Conservation (phyloP, 2,888 invertebrate genomes). For the Candidula unifasciata region DNA sequence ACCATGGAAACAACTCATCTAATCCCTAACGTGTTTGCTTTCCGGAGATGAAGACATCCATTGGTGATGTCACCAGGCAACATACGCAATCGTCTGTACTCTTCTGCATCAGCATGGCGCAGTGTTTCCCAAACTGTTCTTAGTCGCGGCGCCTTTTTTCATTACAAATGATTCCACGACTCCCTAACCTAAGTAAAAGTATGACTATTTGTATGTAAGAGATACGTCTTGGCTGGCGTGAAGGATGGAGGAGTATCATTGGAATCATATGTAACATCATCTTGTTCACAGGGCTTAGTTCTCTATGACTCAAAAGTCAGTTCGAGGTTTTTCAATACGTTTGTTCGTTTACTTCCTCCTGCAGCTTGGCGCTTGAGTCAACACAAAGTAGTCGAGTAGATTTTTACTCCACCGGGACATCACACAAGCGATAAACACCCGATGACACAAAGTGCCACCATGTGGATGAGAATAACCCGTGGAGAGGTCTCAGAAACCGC, state of each 20-base stretch:
- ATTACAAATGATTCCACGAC: too few species aligned
- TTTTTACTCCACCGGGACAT: too few species aligned
- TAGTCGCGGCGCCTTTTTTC: conserved; percentile 87
- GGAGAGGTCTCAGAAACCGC: too few species aligned
- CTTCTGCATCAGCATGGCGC: conserved; percentile 89
- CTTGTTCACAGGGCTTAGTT: conserved; percentile 86
- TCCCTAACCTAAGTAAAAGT: too few species aligned
- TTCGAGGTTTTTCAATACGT: conserved; percentile 91
- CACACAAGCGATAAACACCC: too few species aligned
- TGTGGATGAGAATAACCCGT: too few species aligned
- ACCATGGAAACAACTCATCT: too few species aligned
- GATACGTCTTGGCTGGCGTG: conserved; percentile 93
- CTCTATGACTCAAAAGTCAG: conserved; percentile 91
- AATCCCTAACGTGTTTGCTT: conserved; percentile 82
- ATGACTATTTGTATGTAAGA: too few species aligned
- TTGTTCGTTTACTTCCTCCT: conserved; percentile 83
- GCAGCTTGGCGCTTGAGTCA: conserved; percentile 78
- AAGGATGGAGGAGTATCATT: conserved; percentile 95
- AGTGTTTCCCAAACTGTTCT: conserved; percentile 94
- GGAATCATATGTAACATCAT: conserved; percentile 88
- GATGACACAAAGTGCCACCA: too few species aligned
- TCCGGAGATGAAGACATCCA: conserved; percentile 90
- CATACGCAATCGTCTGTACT: conserved; percentile 89
- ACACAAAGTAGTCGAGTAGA: too few species aligned
- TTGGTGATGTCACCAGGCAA: conserved; percentile 94